Evolutionary conservation across 2,888 invertebrate genomes (phyloP), one percentile per base, ranked within the genome.

Genomic region (Euplagia quadripunctaria): DNA sequence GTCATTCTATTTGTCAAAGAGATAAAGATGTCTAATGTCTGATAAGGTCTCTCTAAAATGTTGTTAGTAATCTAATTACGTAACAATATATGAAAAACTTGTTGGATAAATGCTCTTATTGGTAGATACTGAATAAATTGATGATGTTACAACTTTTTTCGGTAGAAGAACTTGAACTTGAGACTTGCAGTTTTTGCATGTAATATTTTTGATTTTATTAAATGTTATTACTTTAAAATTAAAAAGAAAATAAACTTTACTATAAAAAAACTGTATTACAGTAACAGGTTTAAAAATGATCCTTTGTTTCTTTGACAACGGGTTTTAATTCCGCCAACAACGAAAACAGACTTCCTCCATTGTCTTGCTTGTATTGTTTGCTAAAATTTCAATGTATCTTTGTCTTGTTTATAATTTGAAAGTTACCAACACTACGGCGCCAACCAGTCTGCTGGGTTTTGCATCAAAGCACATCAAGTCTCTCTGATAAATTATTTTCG

Each of bases 401-500:
- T 71, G 67, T 76, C 61, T 67, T 51, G 46, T 49, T 69, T 71
- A 68, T 72, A 77, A 55, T 77, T 72, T 8, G 73, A 83, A 84
- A 72, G 70, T 69, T 76, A 68, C 67, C 43, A 42, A 52, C 72
- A 68, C 76, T 4, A 31, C 11, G 73, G 61, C 71, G 82, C 82
- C 82, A 17, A 67, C 67, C 55, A 61, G 75, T 82, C 82, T 77
- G 42, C 12, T 64, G 64, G 63, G 79, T 79, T 78, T 78, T 71
- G n/a, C 75, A 70, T 41, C 31, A 74, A 77, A 78, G 55, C 73
- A 74, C 72, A 83, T 73, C 72, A 67, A 66, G 72, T 72, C 74
- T 61, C 51, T 74, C 75, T 82, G 79, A 82, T 77, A 82, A 84
- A 82, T 84, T 73, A 77, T 84, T 76, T 70, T 69, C 65, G 31